These are phyloP conservation scores for Acanthurus lineatus DNA, from an alignment of 2,797 vertebrate genomes.

Conservation along the genomic window DNA sequence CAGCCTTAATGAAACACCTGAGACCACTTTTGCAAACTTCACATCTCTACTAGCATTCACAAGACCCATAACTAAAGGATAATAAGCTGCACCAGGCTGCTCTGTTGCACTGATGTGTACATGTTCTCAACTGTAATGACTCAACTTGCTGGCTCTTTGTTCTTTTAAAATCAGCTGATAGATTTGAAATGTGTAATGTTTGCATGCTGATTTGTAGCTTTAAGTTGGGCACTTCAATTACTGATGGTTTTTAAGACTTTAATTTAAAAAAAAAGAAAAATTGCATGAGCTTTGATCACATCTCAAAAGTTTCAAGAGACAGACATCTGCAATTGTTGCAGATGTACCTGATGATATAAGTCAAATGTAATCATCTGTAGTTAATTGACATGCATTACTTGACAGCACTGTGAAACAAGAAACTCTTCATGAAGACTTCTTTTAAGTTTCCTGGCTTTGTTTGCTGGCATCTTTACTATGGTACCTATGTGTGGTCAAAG, in stretches of 20 bases:
- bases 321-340: not conserved
- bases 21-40: conserved; percentile 46
- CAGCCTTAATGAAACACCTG: conserved; percentile 69
- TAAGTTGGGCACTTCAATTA: not conserved
- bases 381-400: not conserved
- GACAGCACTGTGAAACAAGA: not conserved
- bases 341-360: not conserved
- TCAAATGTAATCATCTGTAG: not conserved
- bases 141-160: not conserved
- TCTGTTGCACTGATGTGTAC: conserved; percentile 15
- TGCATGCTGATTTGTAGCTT: not conserved
- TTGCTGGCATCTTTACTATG: not conserved
- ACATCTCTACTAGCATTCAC: conserved; percentile 20
- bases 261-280: not conserved
- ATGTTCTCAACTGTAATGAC: conserved; percentile 1
- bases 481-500: not conserved
- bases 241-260: not conserved
- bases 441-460: not conserved
- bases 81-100: conserved; percentile 27
- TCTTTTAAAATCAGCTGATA: not conserved
- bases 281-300: not conserved
- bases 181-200: not conserved
- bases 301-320: not conserved
- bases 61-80: conserved; percentile 26
- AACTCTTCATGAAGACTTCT: too few relatives aligned